Evolutionary conservation across 2,113 vertebrate genomes (phyloP).

Genomic region (Dipodomys stephensi): DNA sequence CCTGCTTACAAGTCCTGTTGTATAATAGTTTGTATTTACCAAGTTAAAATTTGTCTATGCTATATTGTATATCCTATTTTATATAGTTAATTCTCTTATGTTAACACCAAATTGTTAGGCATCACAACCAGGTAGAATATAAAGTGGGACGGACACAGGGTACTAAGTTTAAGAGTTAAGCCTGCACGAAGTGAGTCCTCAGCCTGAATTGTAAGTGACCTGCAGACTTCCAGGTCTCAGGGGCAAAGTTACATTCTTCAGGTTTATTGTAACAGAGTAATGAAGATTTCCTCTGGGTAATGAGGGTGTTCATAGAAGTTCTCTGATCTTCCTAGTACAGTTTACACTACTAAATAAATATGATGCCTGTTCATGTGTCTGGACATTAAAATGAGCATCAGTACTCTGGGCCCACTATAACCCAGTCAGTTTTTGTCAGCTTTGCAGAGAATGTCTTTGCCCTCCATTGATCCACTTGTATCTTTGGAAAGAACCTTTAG

Average conservation of each 20-base stretch:
- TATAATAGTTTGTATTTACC: not conserved
- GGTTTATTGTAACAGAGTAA: not conserved
- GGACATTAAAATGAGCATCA: not conserved
- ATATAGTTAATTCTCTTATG: constrained; percentile 2
- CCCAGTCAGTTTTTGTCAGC: not conserved
- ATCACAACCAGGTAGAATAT: not conserved
- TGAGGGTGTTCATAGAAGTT: constrained; percentile 12
- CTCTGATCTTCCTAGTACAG: not conserved
- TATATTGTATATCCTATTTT: not conserved
- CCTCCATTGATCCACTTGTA: not conserved
- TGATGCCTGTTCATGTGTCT: not conserved
- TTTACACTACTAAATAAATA: not conserved
- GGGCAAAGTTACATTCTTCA: not conserved
- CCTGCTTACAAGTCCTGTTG: not conserved
- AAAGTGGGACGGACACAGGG: not conserved
- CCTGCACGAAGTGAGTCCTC: not conserved
- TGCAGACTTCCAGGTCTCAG: not conserved
- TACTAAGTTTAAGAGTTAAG: not conserved
- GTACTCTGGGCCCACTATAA: not conserved
- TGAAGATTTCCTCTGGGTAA: not conserved
- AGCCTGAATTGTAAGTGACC: not conserved
- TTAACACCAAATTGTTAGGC: constrained; percentile 27
- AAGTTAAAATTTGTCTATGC: not conserved
- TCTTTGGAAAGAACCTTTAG: not conserved
- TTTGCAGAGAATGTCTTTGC: not conserved